Evolutionary conservation across 1,140 invertebrate species (phyloP).

Genomic region (Conus betulinus): DNA sequence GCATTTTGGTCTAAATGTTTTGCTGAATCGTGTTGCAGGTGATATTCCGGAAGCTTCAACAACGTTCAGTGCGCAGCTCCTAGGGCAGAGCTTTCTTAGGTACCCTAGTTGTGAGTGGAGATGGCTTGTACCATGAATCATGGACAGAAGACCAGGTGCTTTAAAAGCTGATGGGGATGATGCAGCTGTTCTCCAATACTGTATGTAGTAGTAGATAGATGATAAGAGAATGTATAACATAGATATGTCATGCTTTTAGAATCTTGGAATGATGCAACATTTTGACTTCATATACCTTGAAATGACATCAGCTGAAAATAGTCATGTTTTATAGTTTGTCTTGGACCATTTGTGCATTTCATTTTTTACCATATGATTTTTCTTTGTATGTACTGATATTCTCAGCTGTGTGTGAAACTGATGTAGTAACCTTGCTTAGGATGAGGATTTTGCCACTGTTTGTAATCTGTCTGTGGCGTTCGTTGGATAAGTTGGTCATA

Average conservation of each 20-base stretch:
- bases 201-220: not conserved
- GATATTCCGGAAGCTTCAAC: slow-evolving; percentile 34
- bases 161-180: not conserved
- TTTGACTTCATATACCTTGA: not conserved
- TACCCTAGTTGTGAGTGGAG: not conserved
- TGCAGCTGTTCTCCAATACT: not conserved
- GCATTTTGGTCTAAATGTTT: too few relatives aligned
- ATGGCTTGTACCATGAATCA: not conserved
- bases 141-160: not conserved
- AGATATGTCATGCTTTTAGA: not conserved
- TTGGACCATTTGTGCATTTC: not conserved
- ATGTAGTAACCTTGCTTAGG: too few relatives aligned
- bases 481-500: too few relatives aligned
- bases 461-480: too few relatives aligned
- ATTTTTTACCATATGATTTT: not conserved
- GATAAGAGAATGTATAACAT: not conserved
- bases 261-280: not conserved
- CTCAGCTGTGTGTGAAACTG: too few relatives aligned
- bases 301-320: not conserved
- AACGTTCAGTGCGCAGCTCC: slow-evolving; percentile 19
- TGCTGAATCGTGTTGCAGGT: not conserved
- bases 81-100: not conserved
- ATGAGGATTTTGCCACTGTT: too few relatives aligned
- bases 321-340: not conserved
- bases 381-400: too few relatives aligned